These are phyloP conservation scores for Spheniscus mendiculus DNA, from an alignment of 2,113 vertebrate species.

Conservation along the genomic window DNA sequence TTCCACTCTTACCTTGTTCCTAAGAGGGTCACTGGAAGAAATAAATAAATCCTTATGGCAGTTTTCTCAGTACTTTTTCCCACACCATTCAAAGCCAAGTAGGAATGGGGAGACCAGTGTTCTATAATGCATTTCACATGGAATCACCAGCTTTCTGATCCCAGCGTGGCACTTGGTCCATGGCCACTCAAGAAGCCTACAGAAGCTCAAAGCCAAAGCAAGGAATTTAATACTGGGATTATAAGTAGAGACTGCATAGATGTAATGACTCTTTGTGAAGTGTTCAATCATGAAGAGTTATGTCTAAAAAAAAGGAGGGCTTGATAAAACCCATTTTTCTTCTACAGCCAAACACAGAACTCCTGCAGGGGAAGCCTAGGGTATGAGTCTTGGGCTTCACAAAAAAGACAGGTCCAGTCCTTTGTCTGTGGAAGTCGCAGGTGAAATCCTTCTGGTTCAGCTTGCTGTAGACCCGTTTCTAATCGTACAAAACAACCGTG, in stretches of 20 bases:
- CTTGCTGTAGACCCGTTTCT: background rate
- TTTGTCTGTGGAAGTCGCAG: background rate
- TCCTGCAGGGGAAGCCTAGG: background rate
- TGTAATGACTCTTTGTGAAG: background rate
- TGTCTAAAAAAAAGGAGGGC: background rate
- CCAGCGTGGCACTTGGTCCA: background rate
- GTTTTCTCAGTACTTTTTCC: background rate
- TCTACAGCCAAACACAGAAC: background rate
- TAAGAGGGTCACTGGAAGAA: background rate
- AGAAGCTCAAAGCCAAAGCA: background rate
- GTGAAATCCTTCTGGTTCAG: background rate
- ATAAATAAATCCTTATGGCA: background rate
- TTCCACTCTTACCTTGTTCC: background rate
- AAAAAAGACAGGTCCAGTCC: background rate
- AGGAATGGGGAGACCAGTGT: background rate
- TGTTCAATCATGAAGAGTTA: background rate
- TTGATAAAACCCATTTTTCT: background rate
- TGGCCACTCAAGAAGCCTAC: background rate
- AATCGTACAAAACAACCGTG: background rate
- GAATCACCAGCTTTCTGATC: background rate
- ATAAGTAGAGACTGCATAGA: background rate
- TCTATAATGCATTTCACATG: background rate
- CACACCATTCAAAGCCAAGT: background rate
- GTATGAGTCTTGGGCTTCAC: background rate
- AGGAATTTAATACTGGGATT: background rate